Base-by-base conservation (phyloP, 1,140 invertebrate genomes). In the Polypedilum vanderplanki region DNA sequence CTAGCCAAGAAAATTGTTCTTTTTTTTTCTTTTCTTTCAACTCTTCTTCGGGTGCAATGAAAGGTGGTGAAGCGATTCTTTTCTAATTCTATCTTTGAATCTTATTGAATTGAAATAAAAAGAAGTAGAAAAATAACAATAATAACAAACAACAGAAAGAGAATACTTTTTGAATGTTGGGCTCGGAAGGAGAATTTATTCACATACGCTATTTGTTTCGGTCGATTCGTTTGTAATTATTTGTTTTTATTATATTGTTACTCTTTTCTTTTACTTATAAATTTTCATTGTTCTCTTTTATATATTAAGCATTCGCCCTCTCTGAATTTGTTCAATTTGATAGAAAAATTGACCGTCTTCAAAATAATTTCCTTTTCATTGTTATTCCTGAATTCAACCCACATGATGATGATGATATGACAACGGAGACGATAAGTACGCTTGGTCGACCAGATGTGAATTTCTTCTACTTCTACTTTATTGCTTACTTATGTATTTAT, bases 181-280 rank as follows among this genome's bases (percentile, higher is more conserved):
- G 24, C 24, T 33, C 5, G 46, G 46, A 57, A n/a, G 46, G 46
- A 57, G 46, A 57, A 57, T 57, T 57, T n/a, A n/a, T 57, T 12
- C n/a, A n/a, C 46, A 57, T 57, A n/a, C 20, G 15, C 1, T 20
- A 70, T 70, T 70, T 70, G 65, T 70, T 70, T 70, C 65, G 65
- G 65, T 70, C 65, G 65, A 70, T 70, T 70, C 65, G 65, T 70
- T 70, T 70, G 65, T 70, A 70, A 70, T 70, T 70, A 70, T 70
- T 70, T 70, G 64, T 67, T 67, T 67, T 67, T 18, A 18, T 67
- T 57, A 15, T 57, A 15, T 67, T 67, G 17, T 70, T 67, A 18
- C 20, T 18, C 20, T 18, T n/a, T n/a, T 18, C 17, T 22, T 70
- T 22, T 20, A 18, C 24, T 33, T 33, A 33, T 33, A 33, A 33